A percentile compares a stretch with the other conserved stretches of the same genome.
These are phyloP conservation scores for Ecdyonurus torrentis DNA, from an alignment of 2,888 invertebrate species.

Conservation along the genomic window DNA sequence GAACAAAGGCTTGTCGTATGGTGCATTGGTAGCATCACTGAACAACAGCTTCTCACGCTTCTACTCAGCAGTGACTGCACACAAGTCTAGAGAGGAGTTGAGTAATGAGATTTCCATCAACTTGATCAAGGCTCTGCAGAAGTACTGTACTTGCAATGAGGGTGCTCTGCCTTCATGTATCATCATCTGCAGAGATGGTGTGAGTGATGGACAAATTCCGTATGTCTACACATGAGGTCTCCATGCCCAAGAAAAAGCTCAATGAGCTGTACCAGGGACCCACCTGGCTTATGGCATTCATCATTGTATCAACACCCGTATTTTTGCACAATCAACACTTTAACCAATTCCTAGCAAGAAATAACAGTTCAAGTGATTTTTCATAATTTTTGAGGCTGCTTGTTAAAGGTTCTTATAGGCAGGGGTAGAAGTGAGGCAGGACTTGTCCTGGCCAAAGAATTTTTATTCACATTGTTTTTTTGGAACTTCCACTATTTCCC, in stretches of 20 bases:
- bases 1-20: slow-evolving; percentile 32
- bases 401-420: too few relatives aligned
- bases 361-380: too few relatives aligned
- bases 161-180: slow-evolving; percentile 45
- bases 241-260: slow-evolving; percentile 27
- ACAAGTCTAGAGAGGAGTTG: slow-evolving; percentile 58
- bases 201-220: slow-evolving; percentile 78
- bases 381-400: too few relatives aligned
- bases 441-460: too few relatives aligned
- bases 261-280: slow-evolving; percentile 32
- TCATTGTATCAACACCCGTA: slow-evolving; percentile 85
- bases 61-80: slow-evolving; percentile 54
- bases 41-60: slow-evolving; percentile 43
- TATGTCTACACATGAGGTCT: slow-evolving; percentile 67
- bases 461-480: too few relatives aligned
- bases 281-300: slow-evolving; percentile 43
- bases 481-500: too few relatives aligned
- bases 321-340: too few relatives aligned
- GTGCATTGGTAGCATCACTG: slow-evolving; percentile 60
- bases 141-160: slow-evolving; percentile 34
- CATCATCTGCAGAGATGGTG: slow-evolving; percentile 79
- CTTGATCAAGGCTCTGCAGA: slow-evolving; percentile 33
- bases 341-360: too few relatives aligned
- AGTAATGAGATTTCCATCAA: slow-evolving; percentile 52
- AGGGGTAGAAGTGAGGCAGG: too few relatives aligned